Percentiles rank a stretch among this genome's conserved stretches.
Conservation (phyloP, 2,113 vertebrate species). For the Empidonax alnorum region DNA sequence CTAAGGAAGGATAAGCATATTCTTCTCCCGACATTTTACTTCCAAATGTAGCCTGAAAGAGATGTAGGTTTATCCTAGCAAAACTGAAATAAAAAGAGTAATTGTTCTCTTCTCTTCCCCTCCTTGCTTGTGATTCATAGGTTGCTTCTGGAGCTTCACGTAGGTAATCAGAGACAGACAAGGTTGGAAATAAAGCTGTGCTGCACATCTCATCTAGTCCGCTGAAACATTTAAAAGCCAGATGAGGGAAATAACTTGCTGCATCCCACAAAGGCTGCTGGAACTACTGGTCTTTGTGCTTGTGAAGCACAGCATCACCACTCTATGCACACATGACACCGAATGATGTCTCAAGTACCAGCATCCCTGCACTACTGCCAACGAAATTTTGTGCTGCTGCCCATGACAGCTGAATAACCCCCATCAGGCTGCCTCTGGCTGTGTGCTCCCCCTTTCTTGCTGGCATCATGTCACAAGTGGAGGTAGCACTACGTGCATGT, state of each 20-base stretch:
- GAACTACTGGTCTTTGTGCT: not conserved
- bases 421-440: accelerated
- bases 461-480: accelerated
- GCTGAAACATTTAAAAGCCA: accelerated
- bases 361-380: not conserved
- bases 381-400: accelerated
- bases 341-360: accelerated
- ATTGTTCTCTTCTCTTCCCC: not conserved
- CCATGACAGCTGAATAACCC: accelerated
- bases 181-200: not conserved
- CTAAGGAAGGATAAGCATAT: not conserved
- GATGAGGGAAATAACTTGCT: not conserved
- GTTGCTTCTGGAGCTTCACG: not conserved
- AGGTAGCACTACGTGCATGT: accelerated
- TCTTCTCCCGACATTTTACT: not conserved
- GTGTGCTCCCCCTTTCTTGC: not conserved
- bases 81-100: not conserved
- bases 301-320: not conserved
- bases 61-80: not conserved
- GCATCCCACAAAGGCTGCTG: not conserved
- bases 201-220: not conserved
- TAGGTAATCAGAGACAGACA: not conserved
- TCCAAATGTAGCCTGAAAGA: not conserved
- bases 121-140: not conserved
- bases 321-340: not conserved